Conservation (phyloP, 2,113 vertebrate genomes). For the Dasyornis broadbenti region DNA sequence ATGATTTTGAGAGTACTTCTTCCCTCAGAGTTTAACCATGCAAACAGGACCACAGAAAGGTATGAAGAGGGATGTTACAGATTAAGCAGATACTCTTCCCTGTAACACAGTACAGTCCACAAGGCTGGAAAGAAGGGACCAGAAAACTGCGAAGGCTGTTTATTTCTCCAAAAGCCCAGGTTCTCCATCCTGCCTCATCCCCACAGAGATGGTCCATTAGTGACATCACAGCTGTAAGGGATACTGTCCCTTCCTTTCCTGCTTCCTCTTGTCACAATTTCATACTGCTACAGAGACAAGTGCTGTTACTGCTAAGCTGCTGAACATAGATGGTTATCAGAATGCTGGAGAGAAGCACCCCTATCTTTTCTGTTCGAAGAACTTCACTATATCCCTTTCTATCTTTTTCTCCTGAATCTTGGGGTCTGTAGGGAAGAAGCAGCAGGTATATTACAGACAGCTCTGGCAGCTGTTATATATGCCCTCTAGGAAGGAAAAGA, state of each 20-base stretch:
- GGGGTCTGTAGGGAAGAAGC: not conserved
- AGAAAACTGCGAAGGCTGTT: not conserved
- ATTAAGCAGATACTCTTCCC: not conserved
- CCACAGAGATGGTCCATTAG: not conserved
- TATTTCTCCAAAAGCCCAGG: not conserved
- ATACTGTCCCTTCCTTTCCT: not conserved
- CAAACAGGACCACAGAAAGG: not conserved
- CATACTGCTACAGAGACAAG: not conserved
- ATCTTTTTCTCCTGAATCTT: not conserved
- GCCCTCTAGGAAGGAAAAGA: not conserved
- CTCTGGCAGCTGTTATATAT: not conserved
- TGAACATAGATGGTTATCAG: not conserved
- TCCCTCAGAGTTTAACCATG: not conserved
- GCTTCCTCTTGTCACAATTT: not conserved
- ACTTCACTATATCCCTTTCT: not conserved
- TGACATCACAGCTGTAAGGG: not conserved
- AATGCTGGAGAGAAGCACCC: not conserved
- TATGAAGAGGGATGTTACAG: fast-evolving
- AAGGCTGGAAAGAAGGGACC: not conserved
- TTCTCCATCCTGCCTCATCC: not conserved
- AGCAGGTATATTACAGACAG: not conserved
- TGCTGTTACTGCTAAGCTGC: not conserved
- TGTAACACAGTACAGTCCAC: not conserved
- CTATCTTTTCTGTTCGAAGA: not conserved
- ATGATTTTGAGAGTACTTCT: not conserved